Base-by-base conservation (phyloP, 2,797 vertebrate species). In the Gadopsis bispinosus region DNA sequence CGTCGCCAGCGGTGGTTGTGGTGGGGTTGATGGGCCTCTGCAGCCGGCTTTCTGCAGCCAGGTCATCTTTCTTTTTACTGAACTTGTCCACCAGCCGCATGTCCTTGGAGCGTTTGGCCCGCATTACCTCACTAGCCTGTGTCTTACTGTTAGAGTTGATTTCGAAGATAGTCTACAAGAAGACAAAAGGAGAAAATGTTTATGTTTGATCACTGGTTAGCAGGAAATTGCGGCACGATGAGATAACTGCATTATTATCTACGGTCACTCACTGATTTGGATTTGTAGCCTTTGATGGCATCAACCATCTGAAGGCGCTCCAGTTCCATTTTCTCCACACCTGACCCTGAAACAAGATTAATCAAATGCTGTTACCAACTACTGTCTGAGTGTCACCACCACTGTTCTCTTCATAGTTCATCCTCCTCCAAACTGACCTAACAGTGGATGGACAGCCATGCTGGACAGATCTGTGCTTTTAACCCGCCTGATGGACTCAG, bases 131-230 rank as follows among this genome's bases (percentile, higher is more conserved):
- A 48, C 97, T 94, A 77, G 96, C 96, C 0, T 55, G 33, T 0
- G 96, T 97, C 76, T 97, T 97, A 75, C 92, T 96, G 0, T 87
- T 97, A 19, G 98, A 94, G 0, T 97, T 98, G 92, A 99, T 98
- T 93, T 99, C 98, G 19, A 99, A 99, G 86, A 99, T 99, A 1
- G 98, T 99, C 98, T 99, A 77, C 0, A 26, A 41, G 31, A 70
- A 22, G 16, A 63, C 0, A 0, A 33, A 69, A 68, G 7, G 2
- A 12, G 13, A 22, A 0, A 1, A 4, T 11, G 12, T 31, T n/a
- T 41, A 37, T 16, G 16, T 12, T 56, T 37, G 5, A 50, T 50
- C 13, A 69, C 0, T 56, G 4, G 9, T 75, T 20, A 45, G 11
- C 12, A n/a, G 8, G 14, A 37, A 39, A 59, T 22, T 5, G 5